Percentiles rank a stretch among this genome's conserved stretches.
Evolutionary conservation across 2,797 vertebrate genomes (phyloP).

Genomic region (Anas bernieri): DNA sequence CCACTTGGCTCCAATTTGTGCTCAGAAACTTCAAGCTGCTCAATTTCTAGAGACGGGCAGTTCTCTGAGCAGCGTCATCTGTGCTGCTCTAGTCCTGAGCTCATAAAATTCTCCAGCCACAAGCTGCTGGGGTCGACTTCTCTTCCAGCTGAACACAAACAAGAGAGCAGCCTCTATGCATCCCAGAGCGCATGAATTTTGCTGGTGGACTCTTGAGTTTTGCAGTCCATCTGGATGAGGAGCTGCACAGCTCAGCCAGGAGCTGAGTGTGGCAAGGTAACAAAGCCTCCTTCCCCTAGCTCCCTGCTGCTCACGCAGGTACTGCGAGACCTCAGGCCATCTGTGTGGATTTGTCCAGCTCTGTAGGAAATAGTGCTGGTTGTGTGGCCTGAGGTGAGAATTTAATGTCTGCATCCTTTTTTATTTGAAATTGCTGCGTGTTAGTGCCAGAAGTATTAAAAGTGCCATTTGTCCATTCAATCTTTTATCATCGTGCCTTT

Average conservation of each 20-base stretch:
- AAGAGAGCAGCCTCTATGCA: neutral
- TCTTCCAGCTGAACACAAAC: neutral
- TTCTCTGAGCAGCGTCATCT: rapidly evolving
- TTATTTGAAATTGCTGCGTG: neutral
- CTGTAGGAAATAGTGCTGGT: neutral
- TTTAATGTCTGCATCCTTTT: neutral
- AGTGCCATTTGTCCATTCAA: too few relatives aligned
- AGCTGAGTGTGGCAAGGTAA: neutral
- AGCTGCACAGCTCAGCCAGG: neutral
- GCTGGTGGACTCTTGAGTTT: neutral
- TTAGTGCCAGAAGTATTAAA: neutral
- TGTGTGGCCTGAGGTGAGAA: neutral
- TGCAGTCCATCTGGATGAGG: neutral
- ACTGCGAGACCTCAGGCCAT: too few relatives aligned
- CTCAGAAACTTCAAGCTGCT: neutral
- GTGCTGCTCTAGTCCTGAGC: neutral
- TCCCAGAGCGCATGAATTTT: neutral
- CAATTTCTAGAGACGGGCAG: neutral
- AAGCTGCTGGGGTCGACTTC: neutral
- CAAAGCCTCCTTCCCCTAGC: neutral
- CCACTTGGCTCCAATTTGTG: rapidly evolving
- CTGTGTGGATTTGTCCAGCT: neutral
- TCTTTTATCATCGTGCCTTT: too few relatives aligned
- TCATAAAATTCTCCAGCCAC: neutral
- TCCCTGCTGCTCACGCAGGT: neutral